These are phyloP conservation scores for Drosophila suboccidentalis DNA, from an alignment of 2,888 invertebrate species.

Conservation along the genomic window DNA sequence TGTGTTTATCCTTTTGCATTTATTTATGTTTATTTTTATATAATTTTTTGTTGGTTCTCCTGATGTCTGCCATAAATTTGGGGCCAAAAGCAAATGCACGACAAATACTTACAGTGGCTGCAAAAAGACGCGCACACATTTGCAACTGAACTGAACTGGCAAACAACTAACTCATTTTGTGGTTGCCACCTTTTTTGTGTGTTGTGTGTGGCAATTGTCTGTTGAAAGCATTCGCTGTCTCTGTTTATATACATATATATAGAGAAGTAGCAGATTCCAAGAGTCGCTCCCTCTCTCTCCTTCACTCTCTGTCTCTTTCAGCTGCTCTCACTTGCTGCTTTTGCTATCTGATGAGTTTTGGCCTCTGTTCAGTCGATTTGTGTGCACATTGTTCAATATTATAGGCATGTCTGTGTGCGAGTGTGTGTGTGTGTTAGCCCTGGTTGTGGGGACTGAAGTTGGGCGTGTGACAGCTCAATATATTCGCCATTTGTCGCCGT, in stretches of 20 bases:
- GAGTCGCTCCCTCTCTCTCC: neutral
- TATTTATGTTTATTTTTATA: neutral
- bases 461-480: conserved; percentile 77
- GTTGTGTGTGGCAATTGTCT: conserved; percentile 72
- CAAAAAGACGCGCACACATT: conserved; percentile 39
- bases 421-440: conserved; percentile 5
- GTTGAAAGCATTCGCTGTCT: conserved; percentile 44
- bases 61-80: conserved; percentile 51
- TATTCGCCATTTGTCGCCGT: conserved; percentile 80
- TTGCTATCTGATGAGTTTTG: conserved; percentile 51
- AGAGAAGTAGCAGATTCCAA: conserved; percentile 55
- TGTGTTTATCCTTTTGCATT: conserved; percentile 34
- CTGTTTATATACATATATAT: conserved; percentile 17
- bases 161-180: conserved; percentile 80
- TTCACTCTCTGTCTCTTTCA: neutral
- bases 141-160: conserved; percentile 50
- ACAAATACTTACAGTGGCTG: conserved; percentile 19
- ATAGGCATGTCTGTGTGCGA: conserved; percentile 8
- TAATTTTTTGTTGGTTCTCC: conserved; percentile 16
- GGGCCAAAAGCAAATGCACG: conserved; percentile 40
- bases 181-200: conserved; percentile 71
- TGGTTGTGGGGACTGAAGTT: conserved; percentile 37
- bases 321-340: neutral
- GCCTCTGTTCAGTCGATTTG: conserved; percentile 52
- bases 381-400: conserved; percentile 73